Base-by-base conservation (phyloP, 2,113 vertebrate species). In the Cairina moschata region DNA sequence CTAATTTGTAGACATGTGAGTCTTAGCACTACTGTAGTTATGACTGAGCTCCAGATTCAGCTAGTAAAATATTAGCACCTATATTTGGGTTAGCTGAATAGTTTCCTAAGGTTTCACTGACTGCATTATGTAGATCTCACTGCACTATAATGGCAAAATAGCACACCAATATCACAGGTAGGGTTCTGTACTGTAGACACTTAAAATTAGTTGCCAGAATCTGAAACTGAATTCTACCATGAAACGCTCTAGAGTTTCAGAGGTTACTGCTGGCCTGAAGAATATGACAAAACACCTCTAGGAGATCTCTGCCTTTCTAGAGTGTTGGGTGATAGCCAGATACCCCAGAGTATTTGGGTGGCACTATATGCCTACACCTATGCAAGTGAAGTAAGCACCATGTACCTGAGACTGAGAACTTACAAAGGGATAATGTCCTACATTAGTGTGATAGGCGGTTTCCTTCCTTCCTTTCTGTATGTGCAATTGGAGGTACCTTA, bases 31-130 rank as follows among this genome's bases (percentile, higher is more conserved):
- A 26, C 2, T 1, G 1, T 11, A 76, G 65, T 31, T 74, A 46
- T 0, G 29, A 62, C 0, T 0, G 63, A 34, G 32, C 40, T 90
- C 44, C 54, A 84, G 34, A 54, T 36, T 52, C 48, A 56, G n/a
- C 6, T 56, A 32, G n/a, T 68, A 68, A 87, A 8, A 26, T 0
- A 0, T 7, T 50, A n/a, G 44, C 48, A 20, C 20, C 50, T 46
- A 12, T 36, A 42, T 44, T 7, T 26, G 36, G 40, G 29, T 60
- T 15, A 90, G 60, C 13, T 5, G 42, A 60, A 44, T 2, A 50
- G 10, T 11, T 85, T 31, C 32, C 18, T 13, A 46, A 36, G 55
- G 54, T 32, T 77, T 25, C 17, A 12, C 38, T 8, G 20, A 17
- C 34, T 50, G 42, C 38, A 32, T 12, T 26, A 15, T 15, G 36